These are phyloP conservation scores for Ceratitis capitata DNA, from an alignment of 1,140 invertebrate species.

Conservation along the genomic window DNA sequence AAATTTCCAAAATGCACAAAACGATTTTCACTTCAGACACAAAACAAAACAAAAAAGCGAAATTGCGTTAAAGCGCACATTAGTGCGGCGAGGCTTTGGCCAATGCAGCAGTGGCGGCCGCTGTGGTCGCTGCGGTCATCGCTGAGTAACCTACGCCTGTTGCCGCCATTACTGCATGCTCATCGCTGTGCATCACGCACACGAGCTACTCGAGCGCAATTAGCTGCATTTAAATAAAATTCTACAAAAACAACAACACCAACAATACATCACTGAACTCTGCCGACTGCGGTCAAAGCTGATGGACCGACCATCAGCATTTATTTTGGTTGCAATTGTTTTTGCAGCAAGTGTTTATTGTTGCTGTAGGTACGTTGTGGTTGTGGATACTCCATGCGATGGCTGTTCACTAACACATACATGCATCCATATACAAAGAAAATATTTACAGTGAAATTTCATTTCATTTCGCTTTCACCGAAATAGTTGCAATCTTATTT, in stretches of 20 bases:
- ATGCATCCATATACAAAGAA: no score
- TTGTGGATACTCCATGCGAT: not conserved
- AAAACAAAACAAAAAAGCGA: no score
- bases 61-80: not conserved
- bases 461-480: slow-evolving; percentile 21
- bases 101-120: not conserved
- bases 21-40: no score
- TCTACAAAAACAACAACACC: no score
- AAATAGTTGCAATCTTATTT: slow-evolving; percentile 36
- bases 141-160: not conserved
- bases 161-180: not conserved
- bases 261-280: not conserved
- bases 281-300: slow-evolving; percentile 22
- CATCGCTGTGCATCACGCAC: not conserved
- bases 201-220: not conserved
- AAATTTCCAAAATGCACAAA: no score
- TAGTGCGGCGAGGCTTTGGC: not conserved
- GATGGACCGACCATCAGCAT: not conserved
- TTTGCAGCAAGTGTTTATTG: not conserved
- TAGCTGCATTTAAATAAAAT: slow-evolving; percentile 34
- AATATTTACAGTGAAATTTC: not conserved
- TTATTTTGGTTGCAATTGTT: not conserved
- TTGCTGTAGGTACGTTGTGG: not conserved
- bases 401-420: no score
- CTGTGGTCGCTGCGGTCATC: not conserved